Percentiles rank a stretch among this genome's conserved stretches.
phyloP scores from a whole-genome alignment of 1,140 invertebrate species.

The Bombyx mandarina region DNA sequence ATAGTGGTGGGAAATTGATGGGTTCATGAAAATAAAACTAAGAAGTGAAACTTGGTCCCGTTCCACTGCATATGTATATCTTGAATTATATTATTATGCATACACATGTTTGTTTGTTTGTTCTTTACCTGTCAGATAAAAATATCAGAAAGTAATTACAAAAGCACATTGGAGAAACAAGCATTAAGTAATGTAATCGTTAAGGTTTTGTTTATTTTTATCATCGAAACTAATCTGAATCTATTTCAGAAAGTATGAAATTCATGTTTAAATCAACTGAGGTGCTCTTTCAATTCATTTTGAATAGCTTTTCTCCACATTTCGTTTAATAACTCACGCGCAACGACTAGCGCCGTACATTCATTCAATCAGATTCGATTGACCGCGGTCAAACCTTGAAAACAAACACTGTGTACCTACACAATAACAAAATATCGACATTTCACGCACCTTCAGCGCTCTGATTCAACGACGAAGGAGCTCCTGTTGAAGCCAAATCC shows the following conservation, averaged over 20 bases:
- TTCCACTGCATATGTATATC: no score
- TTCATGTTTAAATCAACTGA: no score
- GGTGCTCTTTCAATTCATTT: no score
- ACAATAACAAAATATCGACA: slow-evolving; percentile 26
- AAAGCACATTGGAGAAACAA: no score
- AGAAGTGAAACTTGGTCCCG: no score
- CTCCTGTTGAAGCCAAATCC: slow-evolving; percentile 42
- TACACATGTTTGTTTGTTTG: no score
- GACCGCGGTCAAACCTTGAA: slow-evolving; percentile 55
- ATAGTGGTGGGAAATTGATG: no score
- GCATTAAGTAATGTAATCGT: no score
- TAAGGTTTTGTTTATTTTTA: slow-evolving; percentile 7
- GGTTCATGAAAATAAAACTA: no score
- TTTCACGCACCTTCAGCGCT: slow-evolving; percentile 58
- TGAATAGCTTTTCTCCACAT: no score
- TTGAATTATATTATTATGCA: no score
- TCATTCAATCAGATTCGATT: slow-evolving; percentile 41
- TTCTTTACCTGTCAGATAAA: background rate
- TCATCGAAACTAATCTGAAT: slow-evolving; percentile 16
- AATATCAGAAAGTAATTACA: background rate
- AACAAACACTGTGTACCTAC: slow-evolving; percentile 21
- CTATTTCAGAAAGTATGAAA: background rate
- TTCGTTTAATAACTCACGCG: no score
- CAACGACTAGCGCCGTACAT: slow-evolving; percentile 2
- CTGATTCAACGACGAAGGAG: slow-evolving; percentile 50